A percentile compares a stretch with the other conserved stretches of the same genome.
Conservation (phyloP, 2,797 vertebrate genomes). For the Parauchenoglanis ngamensis region DNA sequence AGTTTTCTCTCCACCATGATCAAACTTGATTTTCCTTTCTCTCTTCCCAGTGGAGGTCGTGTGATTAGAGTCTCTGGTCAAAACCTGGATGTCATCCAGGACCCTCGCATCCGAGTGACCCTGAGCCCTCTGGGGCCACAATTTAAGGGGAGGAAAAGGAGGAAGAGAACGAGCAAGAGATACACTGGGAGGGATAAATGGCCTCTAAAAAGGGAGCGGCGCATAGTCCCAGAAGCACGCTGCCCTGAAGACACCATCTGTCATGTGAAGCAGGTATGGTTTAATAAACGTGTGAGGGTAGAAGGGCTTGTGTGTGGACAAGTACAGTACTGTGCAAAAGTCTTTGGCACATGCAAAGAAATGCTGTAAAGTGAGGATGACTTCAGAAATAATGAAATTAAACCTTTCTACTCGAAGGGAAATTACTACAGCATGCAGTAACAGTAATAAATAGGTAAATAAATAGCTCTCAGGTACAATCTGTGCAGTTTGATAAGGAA, state of each 20-base stretch:
- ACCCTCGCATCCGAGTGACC: conserved; percentile 88
- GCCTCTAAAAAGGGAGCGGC: conserved; percentile 72
- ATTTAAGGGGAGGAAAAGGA: conserved; percentile 65
- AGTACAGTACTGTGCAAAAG: background rate
- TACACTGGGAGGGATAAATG: conserved; percentile 34
- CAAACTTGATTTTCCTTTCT: background rate
- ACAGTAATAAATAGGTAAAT: no score
- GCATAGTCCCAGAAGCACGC: conserved; percentile 79
- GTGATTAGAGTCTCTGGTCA: conserved; percentile 86
- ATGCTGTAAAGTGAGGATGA: no score
- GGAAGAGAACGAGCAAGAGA: conserved; percentile 40
- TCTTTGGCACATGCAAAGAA: no score
- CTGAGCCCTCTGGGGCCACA: conserved; percentile 76
- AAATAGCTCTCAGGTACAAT: no score
- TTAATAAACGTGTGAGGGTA: conserved; percentile 10
- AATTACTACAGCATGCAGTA: no score
- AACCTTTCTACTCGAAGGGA: no score
- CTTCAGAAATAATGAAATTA: no score
- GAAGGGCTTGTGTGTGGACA: background rate
- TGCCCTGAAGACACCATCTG: conserved; percentile 79
- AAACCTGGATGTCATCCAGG: conserved; percentile 92
- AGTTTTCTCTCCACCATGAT: background rate
- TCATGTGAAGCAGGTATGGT: conserved; percentile 74
- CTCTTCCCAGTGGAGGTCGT: conserved; percentile 82
- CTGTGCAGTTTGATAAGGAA: no score